Evolutionary conservation across 2,888 invertebrate genomes (phyloP), one percentile per base, ranked within the genome.

Genomic region (Nomada ferruginata): DNA sequence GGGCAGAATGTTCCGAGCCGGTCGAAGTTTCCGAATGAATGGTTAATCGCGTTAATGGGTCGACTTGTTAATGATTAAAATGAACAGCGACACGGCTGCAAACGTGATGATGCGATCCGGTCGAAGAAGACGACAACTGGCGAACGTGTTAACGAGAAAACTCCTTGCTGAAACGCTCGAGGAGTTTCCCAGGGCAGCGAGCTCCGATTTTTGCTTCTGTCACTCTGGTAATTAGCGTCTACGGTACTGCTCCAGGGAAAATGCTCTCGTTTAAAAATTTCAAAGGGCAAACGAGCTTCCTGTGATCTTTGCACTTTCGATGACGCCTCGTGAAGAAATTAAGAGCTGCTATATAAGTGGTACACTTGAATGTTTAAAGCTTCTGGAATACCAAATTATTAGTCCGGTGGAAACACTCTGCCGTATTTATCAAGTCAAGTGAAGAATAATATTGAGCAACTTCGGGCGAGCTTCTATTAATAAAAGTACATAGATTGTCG

Each of bases 131-230:
- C 18, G 55, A n/a, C 66, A 29, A 68, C 23, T 50, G 55, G 57
- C 66, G 36, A 36, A 65, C 50, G 59, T 59, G 68, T 59, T 59
- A 52, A 68, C 36, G 59, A 68, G 50, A 42, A 78, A 63, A 36
- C 47, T 61, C 50, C 42, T 71, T 36, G 61, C 42, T 13, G 26
- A 18, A 4, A 13, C 13, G 11, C 50, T 59, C 7, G n/a, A 50
- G 44, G 47, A 61, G 55, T 50, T 61, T 18, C 23, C 23, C 50
- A 42, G 15, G 20, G 13, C 23, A 20, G 9, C 26, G 15, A 55
- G 23, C n/a, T 55, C 23, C 60, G 76, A 78, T 78, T 78, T 71
- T 68, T 76, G 47, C 66, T 68, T 66, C 55, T 76, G 42, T 76
- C 66, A 50, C 47, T 55, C 7, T n/a, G 50, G 55, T 76, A 76